A percentile compares a stretch with the other conserved stretches of the same genome.
These are phyloP conservation scores for Caenorhabditis virilis DNA, from an alignment of 2,888 invertebrate genomes.

Conservation along the genomic window DNA sequence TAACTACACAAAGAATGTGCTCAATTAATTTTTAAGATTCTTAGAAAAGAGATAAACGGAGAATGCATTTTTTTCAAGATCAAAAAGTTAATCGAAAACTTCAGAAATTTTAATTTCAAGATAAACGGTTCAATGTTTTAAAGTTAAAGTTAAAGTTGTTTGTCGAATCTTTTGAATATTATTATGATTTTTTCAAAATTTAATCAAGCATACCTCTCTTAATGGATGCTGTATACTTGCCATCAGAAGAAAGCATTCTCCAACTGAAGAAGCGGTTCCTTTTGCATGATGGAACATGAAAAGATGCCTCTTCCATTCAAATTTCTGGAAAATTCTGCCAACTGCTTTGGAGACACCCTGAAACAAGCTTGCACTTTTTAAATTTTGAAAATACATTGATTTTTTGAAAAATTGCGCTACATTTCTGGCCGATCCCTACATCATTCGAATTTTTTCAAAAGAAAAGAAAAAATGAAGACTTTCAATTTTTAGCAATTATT, in stretches of 20 bases:
- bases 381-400: neutral
- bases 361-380: neutral
- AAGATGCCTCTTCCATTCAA: slow-evolving; percentile 49
- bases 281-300: slow-evolving; percentile 61
- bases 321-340: slow-evolving; percentile 40
- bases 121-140: neutral
- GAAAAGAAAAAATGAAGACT: too few relatives aligned
- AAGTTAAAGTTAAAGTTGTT: neutral
- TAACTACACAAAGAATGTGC: too few relatives aligned
- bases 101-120: neutral
- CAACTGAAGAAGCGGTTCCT: slow-evolving; percentile 39
- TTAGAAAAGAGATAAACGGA: neutral
- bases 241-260: slow-evolving; percentile 65
- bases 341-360: slow-evolving; percentile 47
- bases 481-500: too few relatives aligned
- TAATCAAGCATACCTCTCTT: slow-evolving; percentile 17
- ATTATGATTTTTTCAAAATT: too few relatives aligned
- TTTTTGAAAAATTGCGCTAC: neutral
- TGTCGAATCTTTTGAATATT: neutral
- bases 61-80: too few relatives aligned
- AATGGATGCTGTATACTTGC: slow-evolving; percentile 49
- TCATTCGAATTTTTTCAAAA: neutral
- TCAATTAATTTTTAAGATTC: too few relatives aligned
- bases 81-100: too few relatives aligned
- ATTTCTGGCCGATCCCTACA: too few relatives aligned